phyloP scores from a whole-genome alignment of 2,888 invertebrate species.

The Ethmia dodecea region DNA sequence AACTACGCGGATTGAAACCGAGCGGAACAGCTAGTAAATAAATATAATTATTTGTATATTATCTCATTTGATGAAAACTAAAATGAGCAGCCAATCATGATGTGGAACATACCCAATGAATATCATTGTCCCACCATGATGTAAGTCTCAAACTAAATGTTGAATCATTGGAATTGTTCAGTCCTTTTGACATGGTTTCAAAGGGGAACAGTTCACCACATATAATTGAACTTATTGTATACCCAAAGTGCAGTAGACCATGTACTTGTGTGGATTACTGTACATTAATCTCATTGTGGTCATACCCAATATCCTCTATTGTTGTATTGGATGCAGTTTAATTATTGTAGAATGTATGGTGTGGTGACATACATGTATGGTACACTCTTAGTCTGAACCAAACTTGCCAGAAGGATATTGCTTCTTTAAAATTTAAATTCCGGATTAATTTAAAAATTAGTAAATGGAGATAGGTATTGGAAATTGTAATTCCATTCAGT shows the following conservation, averaged over 20 bases:
- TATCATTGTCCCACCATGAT: constrained; percentile 26
- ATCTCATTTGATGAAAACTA: no score
- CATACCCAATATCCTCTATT: constrained; percentile 27
- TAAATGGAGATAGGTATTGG: no score
- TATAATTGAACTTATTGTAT: background rate
- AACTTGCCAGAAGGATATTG: no score
- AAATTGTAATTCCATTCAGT: no score
- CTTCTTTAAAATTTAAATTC: no score
- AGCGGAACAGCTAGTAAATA: no score
- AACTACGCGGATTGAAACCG: no score
- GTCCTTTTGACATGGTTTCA: constrained; percentile 39
- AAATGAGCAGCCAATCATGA: no score
- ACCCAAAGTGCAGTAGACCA: background rate
- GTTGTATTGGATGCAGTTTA: constrained; percentile 42
- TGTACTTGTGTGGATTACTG: constrained; percentile 6
- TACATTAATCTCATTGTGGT: constrained; percentile 30
- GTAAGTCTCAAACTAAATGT: constrained; percentile 34
- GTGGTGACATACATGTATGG: constrained; percentile 10
- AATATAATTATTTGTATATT: no score
- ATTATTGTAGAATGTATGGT: constrained; percentile 31
- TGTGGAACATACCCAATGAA: no score
- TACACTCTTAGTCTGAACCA: no score
- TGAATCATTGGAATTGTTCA: constrained; percentile 39
- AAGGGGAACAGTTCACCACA: constrained; percentile 9
- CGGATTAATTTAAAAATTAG: no score